Conservation (phyloP, 2,113 vertebrate genomes). For the Cyanoderma ruficeps region DNA sequence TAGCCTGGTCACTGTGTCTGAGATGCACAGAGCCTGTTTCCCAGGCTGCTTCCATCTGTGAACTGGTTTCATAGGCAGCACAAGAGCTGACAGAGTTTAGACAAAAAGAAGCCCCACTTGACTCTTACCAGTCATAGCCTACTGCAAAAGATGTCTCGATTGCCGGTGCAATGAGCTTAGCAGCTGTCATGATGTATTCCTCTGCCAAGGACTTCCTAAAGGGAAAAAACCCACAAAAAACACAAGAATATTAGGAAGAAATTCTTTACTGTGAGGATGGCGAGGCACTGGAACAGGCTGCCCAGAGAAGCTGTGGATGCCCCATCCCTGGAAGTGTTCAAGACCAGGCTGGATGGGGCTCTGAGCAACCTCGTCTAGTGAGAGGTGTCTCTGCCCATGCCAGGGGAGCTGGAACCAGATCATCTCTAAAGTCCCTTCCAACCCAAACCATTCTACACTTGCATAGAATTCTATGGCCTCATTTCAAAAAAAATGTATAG, state of each 20-base stretch:
- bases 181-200: slow-evolving; percentile 96
- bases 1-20: background rate
- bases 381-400: background rate
- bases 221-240: background rate
- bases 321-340: background rate
- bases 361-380: background rate
- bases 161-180: slow-evolving; percentile 93
- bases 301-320: background rate
- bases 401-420: background rate
- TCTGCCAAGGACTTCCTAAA: slow-evolving; percentile 89
- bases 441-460: background rate
- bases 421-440: background rate
- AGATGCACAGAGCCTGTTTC: background rate
- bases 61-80: background rate
- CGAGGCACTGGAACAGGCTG: background rate
- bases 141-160: slow-evolving; percentile 91
- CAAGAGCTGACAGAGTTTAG: accelerated
- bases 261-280: background rate
- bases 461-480: background rate
- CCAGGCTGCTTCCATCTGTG: background rate
- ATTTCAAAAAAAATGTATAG: background rate
- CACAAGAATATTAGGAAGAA: background rate
- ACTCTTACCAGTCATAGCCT: slow-evolving; percentile 92
- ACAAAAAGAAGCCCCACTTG: background rate
- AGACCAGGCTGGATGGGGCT: background rate